These are phyloP conservation scores for Chymomyza amoena DNA, from an alignment of 2,888 invertebrate species.

Conservation along the genomic window DNA sequence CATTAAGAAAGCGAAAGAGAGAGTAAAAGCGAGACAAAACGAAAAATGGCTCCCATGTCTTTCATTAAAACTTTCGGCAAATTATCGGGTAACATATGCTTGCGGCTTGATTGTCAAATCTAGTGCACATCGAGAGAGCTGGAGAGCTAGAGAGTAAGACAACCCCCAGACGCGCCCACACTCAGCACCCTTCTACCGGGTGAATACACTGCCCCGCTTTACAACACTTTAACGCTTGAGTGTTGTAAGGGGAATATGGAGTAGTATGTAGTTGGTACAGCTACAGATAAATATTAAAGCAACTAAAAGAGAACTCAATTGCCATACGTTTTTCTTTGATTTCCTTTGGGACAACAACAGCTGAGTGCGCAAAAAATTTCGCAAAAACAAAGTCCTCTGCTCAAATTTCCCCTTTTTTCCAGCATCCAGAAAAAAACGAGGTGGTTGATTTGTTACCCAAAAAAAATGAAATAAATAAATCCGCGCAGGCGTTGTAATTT, in stretches of 20 bases:
- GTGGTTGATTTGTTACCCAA: conserved; percentile 10
- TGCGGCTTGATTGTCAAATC: conserved; percentile 73
- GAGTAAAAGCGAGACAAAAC: conserved; percentile 19
- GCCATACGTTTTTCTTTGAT: conserved; percentile 64
- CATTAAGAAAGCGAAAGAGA: conserved; percentile 1
- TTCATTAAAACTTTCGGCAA: conserved; percentile 79
- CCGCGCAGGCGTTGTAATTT: conserved; percentile 67
- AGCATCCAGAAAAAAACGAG: conserved; percentile 46
- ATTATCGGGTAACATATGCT: conserved; percentile 79
- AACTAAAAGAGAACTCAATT: conserved; percentile 29
- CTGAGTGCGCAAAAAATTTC: neutral
- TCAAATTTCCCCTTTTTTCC: conserved; percentile 54
- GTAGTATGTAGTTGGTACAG: neutral
- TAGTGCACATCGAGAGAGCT: neutral
- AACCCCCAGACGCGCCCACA: neutral
- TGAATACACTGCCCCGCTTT: conserved; percentile 1
- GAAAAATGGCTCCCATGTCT: conserved; percentile 78
- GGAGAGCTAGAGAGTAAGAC: conserved; percentile 32
- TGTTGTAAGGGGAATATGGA: conserved; percentile 62
- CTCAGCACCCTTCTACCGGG: conserved; percentile 7
- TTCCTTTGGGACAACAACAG: conserved; percentile 50
- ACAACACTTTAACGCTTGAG: conserved; percentile 70
- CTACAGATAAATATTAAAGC: conserved; percentile 59
- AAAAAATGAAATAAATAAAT: conserved; percentile 40
- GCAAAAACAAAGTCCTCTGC: conserved; percentile 18